These are phyloP conservation scores for Tridacna crocea DNA, from an alignment of 2,888 invertebrate genomes.

Conservation along the genomic window DNA sequence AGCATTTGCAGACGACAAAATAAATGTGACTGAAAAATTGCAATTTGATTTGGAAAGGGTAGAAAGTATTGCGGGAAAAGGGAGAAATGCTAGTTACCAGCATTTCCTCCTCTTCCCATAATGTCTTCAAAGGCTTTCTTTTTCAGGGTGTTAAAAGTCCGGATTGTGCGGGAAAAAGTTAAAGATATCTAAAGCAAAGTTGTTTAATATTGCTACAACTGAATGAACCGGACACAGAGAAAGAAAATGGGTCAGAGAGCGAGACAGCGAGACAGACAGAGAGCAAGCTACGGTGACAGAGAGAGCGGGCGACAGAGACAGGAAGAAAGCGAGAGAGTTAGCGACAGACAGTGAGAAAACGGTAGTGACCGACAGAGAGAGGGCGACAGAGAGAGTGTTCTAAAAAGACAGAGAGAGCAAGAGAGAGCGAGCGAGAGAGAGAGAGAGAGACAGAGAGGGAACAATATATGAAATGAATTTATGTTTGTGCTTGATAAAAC, in stretches of 20 bases:
- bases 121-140: no score
- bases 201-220: no score
- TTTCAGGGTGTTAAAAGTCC: no score
- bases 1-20: no score
- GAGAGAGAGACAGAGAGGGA: not conserved
- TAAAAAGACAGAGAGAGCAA: conserved; percentile 5
- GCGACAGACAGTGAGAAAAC: not conserved
- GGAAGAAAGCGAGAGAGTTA: not conserved
- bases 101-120: no score
- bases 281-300: not conserved
- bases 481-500: no score
- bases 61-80: no score
- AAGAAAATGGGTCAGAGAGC: conserved; percentile 34
- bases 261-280: conserved; percentile 25
- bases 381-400: conserved; percentile 3
- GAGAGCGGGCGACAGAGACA: conserved; percentile 2
- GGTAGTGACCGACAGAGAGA: conserved; percentile 7
- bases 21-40: no score
- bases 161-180: no score
- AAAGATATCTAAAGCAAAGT: no score
- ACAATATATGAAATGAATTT: not conserved
- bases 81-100: no score
- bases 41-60: no score
- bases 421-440: not conserved
- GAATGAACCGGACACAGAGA: not conserved